A percentile compares a stretch with the other conserved stretches of the same genome.
Conservation (phyloP, 2,888 invertebrate genomes). For the Melinaea marsaeus region DNA sequence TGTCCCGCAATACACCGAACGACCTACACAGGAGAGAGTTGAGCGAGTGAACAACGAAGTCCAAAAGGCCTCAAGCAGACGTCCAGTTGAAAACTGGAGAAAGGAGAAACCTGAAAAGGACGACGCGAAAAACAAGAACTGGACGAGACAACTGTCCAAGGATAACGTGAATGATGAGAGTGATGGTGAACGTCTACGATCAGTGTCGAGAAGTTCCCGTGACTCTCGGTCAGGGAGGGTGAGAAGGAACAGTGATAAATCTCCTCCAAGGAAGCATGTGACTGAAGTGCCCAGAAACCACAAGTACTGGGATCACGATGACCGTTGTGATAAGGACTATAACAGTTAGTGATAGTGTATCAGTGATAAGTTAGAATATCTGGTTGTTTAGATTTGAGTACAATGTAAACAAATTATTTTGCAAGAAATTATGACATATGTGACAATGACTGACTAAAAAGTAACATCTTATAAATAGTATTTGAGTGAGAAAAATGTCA, state of each 20-base stretch:
- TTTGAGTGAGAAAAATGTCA: too few species aligned
- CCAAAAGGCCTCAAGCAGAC: slow-evolving; percentile 49
- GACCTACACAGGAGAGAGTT: slow-evolving; percentile 31
- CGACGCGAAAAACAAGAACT: slow-evolving; percentile 53
- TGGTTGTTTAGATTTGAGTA: too few species aligned
- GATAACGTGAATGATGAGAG: slow-evolving; percentile 56
- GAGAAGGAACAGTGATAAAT: slow-evolving; percentile 56
- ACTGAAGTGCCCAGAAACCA: slow-evolving; percentile 64
- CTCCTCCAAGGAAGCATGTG: slow-evolving; percentile 54
- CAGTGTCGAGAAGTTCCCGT: slow-evolving; percentile 37
- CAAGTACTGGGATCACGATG: slow-evolving; percentile 73
- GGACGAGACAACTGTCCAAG: slow-evolving; percentile 58
- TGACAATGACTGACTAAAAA: too few species aligned
- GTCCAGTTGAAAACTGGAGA: slow-evolving; percentile 64
- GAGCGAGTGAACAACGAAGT: slow-evolving; percentile 61
- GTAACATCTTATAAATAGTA: too few species aligned
- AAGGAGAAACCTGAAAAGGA: slow-evolving; percentile 58
- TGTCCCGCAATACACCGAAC: slow-evolving; percentile 38
- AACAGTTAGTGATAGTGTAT: slow-evolving; percentile 57
- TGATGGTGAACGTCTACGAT: slow-evolving; percentile 37
- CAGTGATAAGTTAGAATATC: not conserved
- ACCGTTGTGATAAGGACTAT: slow-evolving; percentile 68
- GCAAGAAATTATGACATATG: too few species aligned
- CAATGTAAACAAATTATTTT: too few species aligned
- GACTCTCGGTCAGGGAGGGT: slow-evolving; percentile 41